These are phyloP conservation scores for Philonicus albiceps DNA, from an alignment of 2,888 invertebrate genomes.

Conservation along the genomic window DNA sequence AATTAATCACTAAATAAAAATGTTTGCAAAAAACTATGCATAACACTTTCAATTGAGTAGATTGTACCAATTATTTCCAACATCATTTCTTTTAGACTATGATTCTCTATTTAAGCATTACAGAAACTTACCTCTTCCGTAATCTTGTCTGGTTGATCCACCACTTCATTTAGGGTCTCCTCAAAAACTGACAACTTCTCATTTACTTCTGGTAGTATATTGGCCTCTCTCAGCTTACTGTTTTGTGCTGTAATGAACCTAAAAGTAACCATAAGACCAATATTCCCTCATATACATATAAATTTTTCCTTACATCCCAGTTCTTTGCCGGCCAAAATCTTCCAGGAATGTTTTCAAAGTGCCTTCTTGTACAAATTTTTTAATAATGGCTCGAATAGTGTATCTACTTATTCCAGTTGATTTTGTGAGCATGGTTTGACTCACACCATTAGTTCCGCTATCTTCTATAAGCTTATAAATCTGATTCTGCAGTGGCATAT, in stretches of 20 bases:
- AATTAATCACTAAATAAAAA: no score
- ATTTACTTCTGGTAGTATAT: neutral
- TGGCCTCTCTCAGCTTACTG: neutral
- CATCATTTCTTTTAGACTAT: neutral
- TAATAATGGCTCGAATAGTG: conserved; percentile 64
- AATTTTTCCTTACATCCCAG: conserved; percentile 61
- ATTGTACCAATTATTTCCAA: no score
- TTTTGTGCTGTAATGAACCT: conserved; percentile 30
- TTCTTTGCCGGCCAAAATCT: conserved; percentile 67
- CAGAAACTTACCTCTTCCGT: conserved; percentile 18
- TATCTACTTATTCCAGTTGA: conserved; percentile 63
- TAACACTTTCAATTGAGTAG: no score
- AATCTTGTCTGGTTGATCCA: conserved; percentile 1
- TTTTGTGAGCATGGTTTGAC: conserved; percentile 62
- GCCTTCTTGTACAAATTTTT: conserved; percentile 59
- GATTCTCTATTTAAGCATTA: neutral
- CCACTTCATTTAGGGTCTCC: neutral
- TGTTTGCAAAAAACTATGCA: no score
- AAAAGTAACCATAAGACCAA: neutral
- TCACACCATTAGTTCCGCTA: conserved; percentile 66
- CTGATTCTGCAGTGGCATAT: conserved; percentile 65
- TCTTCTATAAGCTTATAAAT: conserved; percentile 65
- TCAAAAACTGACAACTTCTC: neutral
- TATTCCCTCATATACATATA: neutral
- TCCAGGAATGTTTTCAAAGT: conserved; percentile 65